Evolutionary conservation across 2,113 vertebrate species (phyloP).

Genomic region (Psophia crepitans): DNA sequence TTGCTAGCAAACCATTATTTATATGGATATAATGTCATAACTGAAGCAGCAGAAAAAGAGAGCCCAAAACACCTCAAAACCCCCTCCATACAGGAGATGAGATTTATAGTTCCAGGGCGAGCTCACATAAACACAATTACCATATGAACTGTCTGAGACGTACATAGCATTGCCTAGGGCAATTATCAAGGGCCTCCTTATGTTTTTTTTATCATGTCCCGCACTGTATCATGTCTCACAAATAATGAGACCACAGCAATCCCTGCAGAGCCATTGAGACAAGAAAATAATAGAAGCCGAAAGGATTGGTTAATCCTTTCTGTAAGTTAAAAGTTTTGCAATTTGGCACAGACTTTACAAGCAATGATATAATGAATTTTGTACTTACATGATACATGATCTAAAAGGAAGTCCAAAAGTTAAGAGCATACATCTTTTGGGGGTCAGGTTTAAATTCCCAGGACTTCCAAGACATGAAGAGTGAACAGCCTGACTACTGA

Average conservation of each 20-base stretch:
- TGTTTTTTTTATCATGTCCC: conserved; percentile 53
- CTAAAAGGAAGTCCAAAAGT: conserved; percentile 64
- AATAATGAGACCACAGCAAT: conserved; percentile 65
- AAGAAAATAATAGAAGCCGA: conserved; percentile 62
- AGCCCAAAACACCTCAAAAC: conserved; percentile 25
- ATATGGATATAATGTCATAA: conserved; percentile 7
- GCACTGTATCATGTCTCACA: conserved; percentile 54
- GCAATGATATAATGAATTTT: conserved; percentile 52
- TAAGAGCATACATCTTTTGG: conserved; percentile 47
- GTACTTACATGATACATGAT: conserved; percentile 65
- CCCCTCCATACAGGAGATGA: background rate
- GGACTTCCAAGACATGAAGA: conserved; percentile 24
- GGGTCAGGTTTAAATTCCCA: conserved; percentile 53
- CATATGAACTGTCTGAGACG: conserved; percentile 47
- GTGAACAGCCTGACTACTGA: conserved; percentile 44
- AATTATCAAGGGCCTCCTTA: conserved; percentile 68
- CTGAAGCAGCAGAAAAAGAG: conserved; percentile 5
- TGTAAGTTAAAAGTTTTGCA: conserved; percentile 49
- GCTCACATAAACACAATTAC: conserved; percentile 51
- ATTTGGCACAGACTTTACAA: conserved; percentile 57
- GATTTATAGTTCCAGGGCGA: conserved; percentile 50
- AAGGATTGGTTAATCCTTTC: conserved; percentile 57
- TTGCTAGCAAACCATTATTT: conserved; percentile 6
- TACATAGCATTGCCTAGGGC: conserved; percentile 36
- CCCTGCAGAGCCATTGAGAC: conserved; percentile 48